Evolutionary conservation across 2,113 vertebrate species (phyloP).

Genomic region (Dicaeum eximium): DNA sequence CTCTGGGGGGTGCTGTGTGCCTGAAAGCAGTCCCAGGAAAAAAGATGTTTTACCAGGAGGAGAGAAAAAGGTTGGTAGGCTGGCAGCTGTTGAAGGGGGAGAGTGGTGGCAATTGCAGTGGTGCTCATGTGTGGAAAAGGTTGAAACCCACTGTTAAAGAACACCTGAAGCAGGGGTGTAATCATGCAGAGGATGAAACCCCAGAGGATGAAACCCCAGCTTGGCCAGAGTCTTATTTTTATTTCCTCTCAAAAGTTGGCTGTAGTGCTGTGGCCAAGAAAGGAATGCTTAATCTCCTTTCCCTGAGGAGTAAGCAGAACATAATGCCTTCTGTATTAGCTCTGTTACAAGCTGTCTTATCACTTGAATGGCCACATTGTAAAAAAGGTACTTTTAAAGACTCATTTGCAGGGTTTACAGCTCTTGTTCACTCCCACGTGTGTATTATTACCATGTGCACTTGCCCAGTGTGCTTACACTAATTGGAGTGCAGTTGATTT

Average conservation of each 20-base stretch:
- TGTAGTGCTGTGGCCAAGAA: not conserved
- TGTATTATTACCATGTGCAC: not conserved
- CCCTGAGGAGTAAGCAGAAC: not conserved
- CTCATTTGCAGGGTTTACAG: not conserved
- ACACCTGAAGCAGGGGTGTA: not conserved
- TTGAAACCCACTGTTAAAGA: not conserved
- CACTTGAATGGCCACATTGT: not conserved
- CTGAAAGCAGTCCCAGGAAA: not conserved
- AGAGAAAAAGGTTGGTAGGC: not conserved
- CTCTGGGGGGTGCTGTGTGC: not conserved
- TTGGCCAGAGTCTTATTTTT: not conserved
- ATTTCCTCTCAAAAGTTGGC: not conserved
- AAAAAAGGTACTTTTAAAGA: not conserved
- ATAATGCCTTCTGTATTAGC: not conserved
- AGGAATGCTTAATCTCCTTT: not conserved
- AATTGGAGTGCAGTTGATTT: not conserved
- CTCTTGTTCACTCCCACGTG: not conserved
- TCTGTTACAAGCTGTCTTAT: not conserved
- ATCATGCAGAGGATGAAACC: not conserved
- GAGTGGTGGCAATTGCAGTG: not conserved
- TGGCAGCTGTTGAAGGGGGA: not conserved
- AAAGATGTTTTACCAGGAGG: not conserved
- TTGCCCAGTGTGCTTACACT: not conserved
- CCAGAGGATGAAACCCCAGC: not conserved
- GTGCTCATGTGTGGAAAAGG: not conserved